Evolutionary conservation across 1,140 invertebrate species (phyloP).

Genomic region (Sarcophaga peregrina): DNA sequence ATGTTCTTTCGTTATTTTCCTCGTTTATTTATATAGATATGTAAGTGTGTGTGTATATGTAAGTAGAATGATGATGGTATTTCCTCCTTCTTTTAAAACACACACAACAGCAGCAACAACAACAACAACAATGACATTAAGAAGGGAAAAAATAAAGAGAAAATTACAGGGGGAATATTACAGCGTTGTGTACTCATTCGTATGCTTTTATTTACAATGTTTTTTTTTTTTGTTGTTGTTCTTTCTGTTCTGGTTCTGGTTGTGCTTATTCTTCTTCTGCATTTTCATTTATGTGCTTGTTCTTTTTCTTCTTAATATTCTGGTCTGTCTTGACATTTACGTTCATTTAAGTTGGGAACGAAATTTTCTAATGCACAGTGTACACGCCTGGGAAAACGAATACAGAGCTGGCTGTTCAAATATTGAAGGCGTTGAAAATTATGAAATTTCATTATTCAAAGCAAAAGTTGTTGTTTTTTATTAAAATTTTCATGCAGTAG

Average conservation of each 20-base stretch:
- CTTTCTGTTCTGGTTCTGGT: not conserved
- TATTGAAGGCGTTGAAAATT: too few species aligned
- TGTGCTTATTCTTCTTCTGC: slow-evolving; percentile 30
- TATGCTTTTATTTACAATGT: slow-evolving; percentile 1
- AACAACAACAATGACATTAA: not conserved
- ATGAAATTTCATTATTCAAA: too few species aligned
- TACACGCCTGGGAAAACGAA: not conserved
- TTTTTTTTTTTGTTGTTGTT: not conserved
- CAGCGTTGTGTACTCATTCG: slow-evolving; percentile 5
- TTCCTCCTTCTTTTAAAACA: not conserved
- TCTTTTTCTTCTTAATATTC: slow-evolving; percentile 30
- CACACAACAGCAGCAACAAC: not conserved
- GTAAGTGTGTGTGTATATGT: too few species aligned
- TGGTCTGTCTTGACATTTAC: slow-evolving; percentile 41
- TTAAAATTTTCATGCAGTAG: too few species aligned
- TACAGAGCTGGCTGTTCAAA: too few species aligned
- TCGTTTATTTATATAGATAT: too few species aligned
- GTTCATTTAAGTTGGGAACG: slow-evolving; percentile 26
- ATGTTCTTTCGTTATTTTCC: not conserved
- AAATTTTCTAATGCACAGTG: slow-evolving; percentile 33
- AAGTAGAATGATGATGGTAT: not conserved
- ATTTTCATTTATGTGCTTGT: slow-evolving; percentile 26
- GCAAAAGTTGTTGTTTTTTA: too few species aligned
- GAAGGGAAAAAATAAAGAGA: too few species aligned
- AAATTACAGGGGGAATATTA: slow-evolving; percentile 19